Evolutionary conservation across 2,888 invertebrate genomes (phyloP), one percentile per base, ranked within the genome.

Genomic region (Sinelater perroti): DNA sequence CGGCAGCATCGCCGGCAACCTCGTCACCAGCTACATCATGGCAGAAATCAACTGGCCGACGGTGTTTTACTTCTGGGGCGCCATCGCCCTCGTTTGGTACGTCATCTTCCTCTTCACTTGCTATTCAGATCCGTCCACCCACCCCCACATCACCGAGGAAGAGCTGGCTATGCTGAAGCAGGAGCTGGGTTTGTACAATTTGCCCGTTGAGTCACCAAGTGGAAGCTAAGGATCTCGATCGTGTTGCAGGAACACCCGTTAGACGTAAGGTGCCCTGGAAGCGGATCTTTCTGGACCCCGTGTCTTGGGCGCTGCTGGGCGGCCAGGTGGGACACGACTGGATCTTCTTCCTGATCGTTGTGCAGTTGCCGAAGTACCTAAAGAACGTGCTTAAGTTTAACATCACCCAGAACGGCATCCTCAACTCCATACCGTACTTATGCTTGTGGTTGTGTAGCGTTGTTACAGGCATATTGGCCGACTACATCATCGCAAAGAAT

Each of bases 261-360:
- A 38, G 13, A 7, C 13, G 38, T n/a, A 33, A 14, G 11, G 26
- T 35, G 2, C 13, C 49, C 68, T 91, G 90, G 90, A 83, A 80
- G 66, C 81, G 82, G 0, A 88, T 92, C 44, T 76, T 89, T 10
- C 87, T 81, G 52, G 90, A 87, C 1, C 79, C 84, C 1, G 89
- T 90, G 0, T 78, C 90, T 52, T 87, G 89, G 83, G 90, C 90
- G 0, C 73, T 91, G 10, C 85, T 91, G 7, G 84, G 83, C 40
- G 90, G 90, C 61, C 89, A 90, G 81, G 79, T 85, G 59, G 86
- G 86, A 2, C 88, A 88, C 73, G 87, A 87, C 67, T 88, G 86
- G 84, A 87, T 87, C 2, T 86, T 87, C 70, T 88, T 86, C 73
- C 87, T 87, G 2, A 85, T 88, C 83, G 83, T 87, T 14, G 87